Base-by-base conservation (phyloP, 2,113 vertebrate genomes). In the Heliornis fulica region DNA sequence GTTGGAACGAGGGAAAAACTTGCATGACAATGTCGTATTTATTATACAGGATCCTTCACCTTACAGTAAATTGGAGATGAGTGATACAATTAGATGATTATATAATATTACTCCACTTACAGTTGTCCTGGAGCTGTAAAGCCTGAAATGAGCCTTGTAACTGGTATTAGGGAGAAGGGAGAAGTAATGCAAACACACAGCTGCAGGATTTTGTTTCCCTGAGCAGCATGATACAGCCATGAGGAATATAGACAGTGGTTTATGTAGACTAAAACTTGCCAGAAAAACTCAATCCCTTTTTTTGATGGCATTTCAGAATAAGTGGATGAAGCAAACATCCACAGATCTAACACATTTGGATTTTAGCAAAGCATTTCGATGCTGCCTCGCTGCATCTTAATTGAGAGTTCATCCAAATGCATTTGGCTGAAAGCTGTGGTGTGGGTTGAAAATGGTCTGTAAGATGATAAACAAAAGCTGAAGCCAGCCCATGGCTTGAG, bases 271-370 rank as follows among this genome's bases (percentile, higher is more conserved):
- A n/a, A 56, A 88, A 77, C 18, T 75, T 90, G 90, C 66, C 85
- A 94, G 82, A 29, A 72, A 80, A 85, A 38, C 29, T 46, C 4
- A 2, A 12, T 83, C 70, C 29, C 19, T 23, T 89, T 92, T n/a
- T 92, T 63, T 54, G 40, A 50, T 59, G 22, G 66, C 26, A 70
- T 82, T 92, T 84, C 83, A 32, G 12, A 66, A 28, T 48, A n/a
- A 70, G 5, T 34, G n/a, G 23, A 20, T 20, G 51, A 64, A 72
- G 38, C 77, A 66, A 77, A 66, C 5, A 0, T 5, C 5, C 83
- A 34, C 84, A 86, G 87, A 93, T 94, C 84, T 86, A 85, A 90
- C 85, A 75, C 81, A 81, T 17, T 76, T 66, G 31, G 70, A 45
- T 53, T 88, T 72, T 25, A 68, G 38, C 36, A 63, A 66, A 87